phyloP scores from a whole-genome alignment of 2,797 vertebrate species.

The Amniataba percoides region DNA sequence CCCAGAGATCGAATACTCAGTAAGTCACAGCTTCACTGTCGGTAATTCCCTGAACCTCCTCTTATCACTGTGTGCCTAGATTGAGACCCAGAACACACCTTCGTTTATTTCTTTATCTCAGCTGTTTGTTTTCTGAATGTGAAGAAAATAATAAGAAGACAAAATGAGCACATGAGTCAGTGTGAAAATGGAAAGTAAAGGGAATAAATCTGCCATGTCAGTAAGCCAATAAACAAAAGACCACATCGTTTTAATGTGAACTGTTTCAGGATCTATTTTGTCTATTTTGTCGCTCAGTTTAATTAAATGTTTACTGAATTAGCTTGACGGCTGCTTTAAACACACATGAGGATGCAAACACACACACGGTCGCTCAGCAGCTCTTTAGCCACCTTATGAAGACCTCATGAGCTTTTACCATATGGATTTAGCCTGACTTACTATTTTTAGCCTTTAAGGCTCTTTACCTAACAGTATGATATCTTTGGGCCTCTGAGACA shows the following conservation, averaged over 20 bases:
- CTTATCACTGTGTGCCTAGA: slow-evolving; percentile 10
- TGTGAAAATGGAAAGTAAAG: neutral
- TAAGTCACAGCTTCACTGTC: neutral
- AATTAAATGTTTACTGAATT: too few relatives aligned
- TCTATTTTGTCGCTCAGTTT: neutral
- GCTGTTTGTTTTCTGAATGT: neutral
- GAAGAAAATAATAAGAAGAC: neutral
- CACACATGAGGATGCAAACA: neutral
- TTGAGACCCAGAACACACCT: neutral
- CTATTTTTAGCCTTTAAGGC: slow-evolving; percentile 45
- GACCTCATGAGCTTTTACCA: neutral
- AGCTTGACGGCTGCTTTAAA: neutral
- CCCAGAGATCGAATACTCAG: neutral
- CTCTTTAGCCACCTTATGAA: neutral
- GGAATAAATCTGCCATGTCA: neutral
- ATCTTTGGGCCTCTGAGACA: neutral
- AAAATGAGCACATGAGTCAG: neutral
- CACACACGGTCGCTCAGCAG: neutral
- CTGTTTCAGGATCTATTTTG: neutral
- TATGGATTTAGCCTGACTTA: slow-evolving; percentile 33
- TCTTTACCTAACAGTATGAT: slow-evolving; percentile 17
- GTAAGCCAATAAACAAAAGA: neutral
- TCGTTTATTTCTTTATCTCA: neutral
- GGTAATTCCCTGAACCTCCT: neutral
- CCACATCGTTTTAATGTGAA: neutral